Evolutionary conservation across 2,113 vertebrate genomes (phyloP), one percentile per base, ranked within the genome.

Genomic region (Psettodes erumei): DNA sequence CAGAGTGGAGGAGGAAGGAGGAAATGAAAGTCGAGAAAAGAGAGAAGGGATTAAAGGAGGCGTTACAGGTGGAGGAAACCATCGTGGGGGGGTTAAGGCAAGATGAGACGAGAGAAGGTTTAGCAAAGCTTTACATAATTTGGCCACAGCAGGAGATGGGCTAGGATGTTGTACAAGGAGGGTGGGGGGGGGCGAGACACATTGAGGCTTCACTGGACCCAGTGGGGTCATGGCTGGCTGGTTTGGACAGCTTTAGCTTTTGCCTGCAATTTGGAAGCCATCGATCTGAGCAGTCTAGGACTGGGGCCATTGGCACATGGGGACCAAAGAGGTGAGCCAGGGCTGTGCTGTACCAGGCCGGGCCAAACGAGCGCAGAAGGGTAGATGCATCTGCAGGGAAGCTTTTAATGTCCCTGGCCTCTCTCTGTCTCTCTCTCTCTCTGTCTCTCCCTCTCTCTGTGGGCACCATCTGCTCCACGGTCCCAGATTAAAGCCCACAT

Each of bases 321-420:
- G 30, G 53, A 45, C 51, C 51, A 50, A 71, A 74, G 43, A 82
- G 82, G 66, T 73, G 30, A 75, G 78, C 83, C 85, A 84, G 80
- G 69, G 53, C 70, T 59, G 32, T 27, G 35, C 56, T 50, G 19
- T 60, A 76, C 59, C 71, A 74, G 79, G 50, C 79, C 33, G 51
- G 62, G 77, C 86, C 83, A 80, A 89, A 88, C 19, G 35, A 85
- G 76, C 84, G 82, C 79, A 54, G 78, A 89, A 77, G 80, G 88
- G 74, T 87, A 71, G 83, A 85, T 74, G 55, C 38, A 60, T 85
- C 90, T 85, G 77, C 83, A 77, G 90, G 89, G 90, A 87, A 81
- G 90, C 92, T 92, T 92, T 93, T 92, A 92, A 91, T 91, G 87
- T 90, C 86, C 71, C 84, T 77, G 81, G 85, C 75, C 73, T 83